These are phyloP conservation scores for Numenius phaeopus DNA, from an alignment of 2,797 vertebrate genomes.

Conservation along the genomic window DNA sequence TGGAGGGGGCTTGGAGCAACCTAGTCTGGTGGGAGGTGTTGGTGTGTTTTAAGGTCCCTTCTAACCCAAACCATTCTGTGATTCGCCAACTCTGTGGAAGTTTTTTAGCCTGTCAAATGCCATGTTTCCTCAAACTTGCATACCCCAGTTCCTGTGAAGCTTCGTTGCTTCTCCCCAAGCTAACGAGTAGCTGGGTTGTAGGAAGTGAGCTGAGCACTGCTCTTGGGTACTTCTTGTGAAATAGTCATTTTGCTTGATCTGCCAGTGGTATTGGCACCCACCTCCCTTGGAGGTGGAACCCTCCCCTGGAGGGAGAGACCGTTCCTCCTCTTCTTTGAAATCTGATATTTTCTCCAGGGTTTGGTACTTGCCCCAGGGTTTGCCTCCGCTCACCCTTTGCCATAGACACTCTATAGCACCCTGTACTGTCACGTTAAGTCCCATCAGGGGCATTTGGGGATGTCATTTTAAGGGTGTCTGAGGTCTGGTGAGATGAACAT, in stretches of 20 bases:
- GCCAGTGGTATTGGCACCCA: accelerated
- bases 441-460: accelerated
- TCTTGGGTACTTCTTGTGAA: background rate
- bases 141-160: accelerated
- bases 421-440: accelerated
- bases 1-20: background rate
- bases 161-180: accelerated
- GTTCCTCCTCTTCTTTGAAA: background rate
- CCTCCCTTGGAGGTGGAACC: accelerated
- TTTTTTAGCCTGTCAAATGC: background rate
- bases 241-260: background rate
- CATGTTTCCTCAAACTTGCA: background rate
- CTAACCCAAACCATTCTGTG: background rate
- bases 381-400: background rate
- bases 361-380: background rate
- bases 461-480: background rate
- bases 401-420: background rate
- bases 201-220: background rate
- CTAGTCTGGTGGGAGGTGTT: background rate
- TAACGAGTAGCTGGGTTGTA: accelerated
- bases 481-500: background rate
- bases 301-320: background rate
- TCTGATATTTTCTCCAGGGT: accelerated
- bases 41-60: background rate
- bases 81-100: background rate